These are phyloP conservation scores for Drosophila erecta DNA, from an alignment of 1,140 invertebrate species.

Conservation along the genomic window DNA sequence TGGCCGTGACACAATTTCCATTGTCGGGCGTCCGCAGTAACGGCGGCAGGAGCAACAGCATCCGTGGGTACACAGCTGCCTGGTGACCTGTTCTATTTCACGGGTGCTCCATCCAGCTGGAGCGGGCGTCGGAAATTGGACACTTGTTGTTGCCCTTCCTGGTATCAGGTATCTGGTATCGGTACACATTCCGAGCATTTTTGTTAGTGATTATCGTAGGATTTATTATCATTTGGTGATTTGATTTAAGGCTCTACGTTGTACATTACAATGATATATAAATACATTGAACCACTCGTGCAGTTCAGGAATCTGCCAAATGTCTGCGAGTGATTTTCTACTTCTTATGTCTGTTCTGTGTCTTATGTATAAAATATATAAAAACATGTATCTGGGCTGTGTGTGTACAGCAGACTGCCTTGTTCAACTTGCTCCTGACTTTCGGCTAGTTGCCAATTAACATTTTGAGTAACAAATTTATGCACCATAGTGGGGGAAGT, in stretches of 20 bases:
- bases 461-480: conserved; percentile 47
- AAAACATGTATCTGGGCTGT: conserved; percentile 12
- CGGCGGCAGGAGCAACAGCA: conserved; percentile 25
- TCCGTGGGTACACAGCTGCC: conserved; percentile 24
- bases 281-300: conserved; percentile 35
- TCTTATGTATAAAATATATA: conserved; percentile 17
- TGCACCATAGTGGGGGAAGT: conserved; percentile 27
- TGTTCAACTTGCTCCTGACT: conserved; percentile 30
- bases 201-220: conserved; percentile 37
- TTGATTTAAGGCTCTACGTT: conserved; percentile 53
- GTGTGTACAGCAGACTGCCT: conserved; percentile 32
- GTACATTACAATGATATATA: conserved; percentile 51
- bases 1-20: conserved; percentile 80
- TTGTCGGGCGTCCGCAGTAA: conserved; percentile 53
- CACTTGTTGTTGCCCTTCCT: conserved; percentile 41
- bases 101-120: conserved; percentile 11
- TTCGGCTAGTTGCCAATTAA: conserved; percentile 49
- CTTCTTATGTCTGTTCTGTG: too few relatives aligned
- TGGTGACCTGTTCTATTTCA: conserved; percentile 40
- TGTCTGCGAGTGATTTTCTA: conserved; percentile 15
- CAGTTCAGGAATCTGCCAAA: conserved; percentile 31
- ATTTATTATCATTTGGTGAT: conserved; percentile 53
- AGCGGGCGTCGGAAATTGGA: conserved; percentile 7
- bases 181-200: conserved; percentile 1
- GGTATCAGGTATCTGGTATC: conserved; percentile 8